A percentile compares a stretch with the other conserved stretches of the same genome.
phyloP scores from a whole-genome alignment of 1,140 invertebrate species.

The Drosophila bipectinata region DNA sequence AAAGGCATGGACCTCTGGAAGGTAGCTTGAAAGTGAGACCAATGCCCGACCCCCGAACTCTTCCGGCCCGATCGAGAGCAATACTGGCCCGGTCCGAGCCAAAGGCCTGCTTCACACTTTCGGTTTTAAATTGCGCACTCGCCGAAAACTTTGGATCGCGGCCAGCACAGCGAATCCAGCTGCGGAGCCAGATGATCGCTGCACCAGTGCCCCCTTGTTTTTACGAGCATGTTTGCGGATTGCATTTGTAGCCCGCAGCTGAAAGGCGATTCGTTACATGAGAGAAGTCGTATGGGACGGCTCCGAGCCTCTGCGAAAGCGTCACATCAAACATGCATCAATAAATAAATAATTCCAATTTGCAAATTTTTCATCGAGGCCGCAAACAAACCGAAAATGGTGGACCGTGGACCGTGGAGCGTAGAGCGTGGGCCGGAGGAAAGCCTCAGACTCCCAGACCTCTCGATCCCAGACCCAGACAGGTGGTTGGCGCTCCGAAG shows the following conservation, averaged over 20 bases:
- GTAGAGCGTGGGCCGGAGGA: constrained; percentile 37
- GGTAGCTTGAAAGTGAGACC: background rate
- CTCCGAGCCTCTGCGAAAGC: constrained; percentile 48
- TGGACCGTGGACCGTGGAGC: constrained; percentile 16
- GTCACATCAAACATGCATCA: constrained; percentile 81
- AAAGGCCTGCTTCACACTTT: constrained; percentile 58
- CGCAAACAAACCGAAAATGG: constrained; percentile 47
- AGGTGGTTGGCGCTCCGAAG: constrained; percentile 49
- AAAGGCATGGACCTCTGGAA: background rate
- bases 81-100: constrained; percentile 10
- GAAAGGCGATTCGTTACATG: constrained; percentile 68
- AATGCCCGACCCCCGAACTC: background rate
- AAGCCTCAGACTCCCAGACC: constrained; percentile 13
- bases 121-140: constrained; percentile 66
- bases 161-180: constrained; percentile 40
- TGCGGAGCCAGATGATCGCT: constrained; percentile 62
- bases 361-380: constrained; percentile 72
- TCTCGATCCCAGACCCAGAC: constrained; percentile 16
- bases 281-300: constrained; percentile 12
- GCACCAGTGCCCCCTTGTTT: constrained; percentile 64
- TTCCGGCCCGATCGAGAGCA: constrained; percentile 8
- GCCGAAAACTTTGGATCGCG: constrained; percentile 46
- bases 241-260: constrained; percentile 68
- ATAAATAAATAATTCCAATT: constrained; percentile 78
- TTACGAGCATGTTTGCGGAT: constrained; percentile 35